A percentile compares a stretch with the other conserved stretches of the same genome.
Conservation (phyloP, 1,140 invertebrate genomes). For the Neodiprion lecontei region DNA sequence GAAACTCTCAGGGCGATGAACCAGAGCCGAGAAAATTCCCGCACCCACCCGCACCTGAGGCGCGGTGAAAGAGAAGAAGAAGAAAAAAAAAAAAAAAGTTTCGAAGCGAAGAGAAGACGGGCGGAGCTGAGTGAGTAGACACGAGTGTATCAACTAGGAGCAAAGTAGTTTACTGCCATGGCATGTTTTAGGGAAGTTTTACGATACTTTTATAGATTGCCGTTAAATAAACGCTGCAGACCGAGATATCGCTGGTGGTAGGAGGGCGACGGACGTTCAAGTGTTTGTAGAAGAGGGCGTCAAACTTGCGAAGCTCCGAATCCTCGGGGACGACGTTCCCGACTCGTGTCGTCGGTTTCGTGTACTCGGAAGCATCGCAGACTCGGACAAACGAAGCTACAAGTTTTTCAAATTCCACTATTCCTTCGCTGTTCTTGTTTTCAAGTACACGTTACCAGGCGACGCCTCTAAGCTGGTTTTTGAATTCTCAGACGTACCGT, state of each 20-base stretch:
- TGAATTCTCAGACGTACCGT: no score
- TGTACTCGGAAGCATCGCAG: no score
- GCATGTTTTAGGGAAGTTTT: slow-evolving; percentile 7
- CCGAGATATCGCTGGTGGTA: no score
- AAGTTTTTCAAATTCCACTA: no score
- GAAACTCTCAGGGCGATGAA: not conserved
- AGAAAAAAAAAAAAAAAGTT: not conserved
- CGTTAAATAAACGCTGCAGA: not conserved
- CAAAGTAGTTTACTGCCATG: slow-evolving; percentile 1
- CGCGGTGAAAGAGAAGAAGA: not conserved
- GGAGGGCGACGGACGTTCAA: not conserved
- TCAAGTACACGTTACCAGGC: no score
- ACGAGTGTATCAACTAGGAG: not conserved
- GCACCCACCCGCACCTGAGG: not conserved
- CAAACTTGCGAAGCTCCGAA: not conserved
- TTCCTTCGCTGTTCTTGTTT: no score
- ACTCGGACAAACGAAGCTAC: no score
- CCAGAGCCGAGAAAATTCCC: not conserved
- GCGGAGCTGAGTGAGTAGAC: not conserved
- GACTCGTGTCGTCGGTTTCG: no score
- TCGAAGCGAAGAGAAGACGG: not conserved
- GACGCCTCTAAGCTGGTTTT: no score
- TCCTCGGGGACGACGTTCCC: no score
- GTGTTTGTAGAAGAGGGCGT: not conserved
- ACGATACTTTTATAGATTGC: slow-evolving; percentile 7